These are phyloP conservation scores for Atopsyche davidsoni DNA, from an alignment of 1,140 invertebrate genomes.

Conservation along the genomic window DNA sequence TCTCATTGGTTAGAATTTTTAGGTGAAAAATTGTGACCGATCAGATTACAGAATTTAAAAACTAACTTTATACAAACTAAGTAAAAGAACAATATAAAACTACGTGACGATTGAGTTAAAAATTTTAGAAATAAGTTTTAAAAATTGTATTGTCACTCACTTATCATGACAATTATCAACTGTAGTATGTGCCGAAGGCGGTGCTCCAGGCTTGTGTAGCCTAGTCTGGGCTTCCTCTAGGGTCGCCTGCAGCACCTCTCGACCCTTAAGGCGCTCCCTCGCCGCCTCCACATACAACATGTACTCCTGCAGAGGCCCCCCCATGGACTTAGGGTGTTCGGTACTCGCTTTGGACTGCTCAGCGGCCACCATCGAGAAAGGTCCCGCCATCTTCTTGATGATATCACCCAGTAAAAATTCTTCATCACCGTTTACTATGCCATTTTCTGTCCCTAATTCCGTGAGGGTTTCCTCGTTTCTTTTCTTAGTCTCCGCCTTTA, in stretches of 20 bases:
- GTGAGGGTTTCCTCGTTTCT: slow-evolving; percentile 30
- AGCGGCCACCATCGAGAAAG: slow-evolving; percentile 45
- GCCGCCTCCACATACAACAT: slow-evolving; percentile 62
- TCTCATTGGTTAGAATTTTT: no score
- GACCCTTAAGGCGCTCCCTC: slow-evolving; percentile 59
- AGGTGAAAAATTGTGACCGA: no score
- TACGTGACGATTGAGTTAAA: no score
- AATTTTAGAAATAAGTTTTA: no score
- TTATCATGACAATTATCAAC: slow-evolving; percentile 25
- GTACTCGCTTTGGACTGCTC: slow-evolving; percentile 30
- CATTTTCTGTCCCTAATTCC: background rate
- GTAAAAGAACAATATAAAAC: no score
- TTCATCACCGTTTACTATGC: slow-evolving; percentile 42
- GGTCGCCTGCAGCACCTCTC: slow-evolving; percentile 64
- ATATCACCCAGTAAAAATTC: slow-evolving; percentile 50
- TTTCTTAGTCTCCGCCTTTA: slow-evolving; percentile 9
- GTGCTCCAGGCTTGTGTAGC: slow-evolving; percentile 44
- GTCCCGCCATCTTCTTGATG: slow-evolving; percentile 46
- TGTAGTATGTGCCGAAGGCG: slow-evolving; percentile 12
- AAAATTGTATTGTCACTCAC: slow-evolving; percentile 7
- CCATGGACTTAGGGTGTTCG: slow-evolving; percentile 22
- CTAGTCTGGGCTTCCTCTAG: slow-evolving; percentile 64
- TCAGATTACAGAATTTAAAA: no score
- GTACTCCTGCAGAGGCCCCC: slow-evolving; percentile 61
- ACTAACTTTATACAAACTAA: no score